Evolutionary conservation across 2,888 invertebrate genomes (phyloP).

Genomic region (Oeneis ivallda): DNA sequence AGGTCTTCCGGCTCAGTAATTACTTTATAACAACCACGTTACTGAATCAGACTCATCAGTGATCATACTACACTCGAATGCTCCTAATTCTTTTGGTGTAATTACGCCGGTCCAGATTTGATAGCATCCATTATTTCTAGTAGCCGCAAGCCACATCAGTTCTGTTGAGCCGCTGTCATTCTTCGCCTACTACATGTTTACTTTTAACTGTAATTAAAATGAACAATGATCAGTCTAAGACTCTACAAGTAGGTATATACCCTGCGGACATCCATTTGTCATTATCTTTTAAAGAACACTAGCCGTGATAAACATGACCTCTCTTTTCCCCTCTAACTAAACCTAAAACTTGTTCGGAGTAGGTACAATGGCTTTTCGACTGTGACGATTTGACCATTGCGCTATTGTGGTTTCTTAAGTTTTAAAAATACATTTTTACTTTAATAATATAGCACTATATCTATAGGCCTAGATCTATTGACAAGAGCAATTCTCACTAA

Average conservation of each 20-base stretch:
- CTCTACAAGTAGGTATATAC: constrained; percentile 23
- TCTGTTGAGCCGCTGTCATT: constrained; percentile 42
- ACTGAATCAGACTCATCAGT: constrained; percentile 35
- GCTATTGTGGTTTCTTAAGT: too few species aligned
- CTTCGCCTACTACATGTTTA: constrained; percentile 46
- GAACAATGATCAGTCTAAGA: constrained; percentile 35
- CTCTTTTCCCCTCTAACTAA: too few species aligned
- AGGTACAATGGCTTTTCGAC: too few species aligned
- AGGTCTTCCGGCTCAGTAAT: constrained; percentile 26
- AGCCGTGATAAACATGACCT: too few species aligned
- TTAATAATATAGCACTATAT: too few species aligned
- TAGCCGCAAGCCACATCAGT: constrained; percentile 46
- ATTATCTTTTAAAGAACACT: not conserved
- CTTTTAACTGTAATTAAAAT: constrained; percentile 45
- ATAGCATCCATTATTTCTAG: constrained; percentile 41
- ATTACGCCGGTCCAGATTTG: constrained; percentile 41
- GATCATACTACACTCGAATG: constrained; percentile 29
- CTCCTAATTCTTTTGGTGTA: constrained; percentile 42
- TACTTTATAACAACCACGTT: constrained; percentile 39
- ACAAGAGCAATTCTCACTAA: too few species aligned
- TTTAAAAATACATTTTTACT: too few species aligned
- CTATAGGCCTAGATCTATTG: too few species aligned
- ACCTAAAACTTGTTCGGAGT: too few species aligned
- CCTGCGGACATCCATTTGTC: constrained; percentile 25
- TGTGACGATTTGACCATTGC: too few species aligned